Conservation (phyloP, 30 jellyfish, hydroid and myxozoan genomes). For the Aurelia sp. region DNA sequence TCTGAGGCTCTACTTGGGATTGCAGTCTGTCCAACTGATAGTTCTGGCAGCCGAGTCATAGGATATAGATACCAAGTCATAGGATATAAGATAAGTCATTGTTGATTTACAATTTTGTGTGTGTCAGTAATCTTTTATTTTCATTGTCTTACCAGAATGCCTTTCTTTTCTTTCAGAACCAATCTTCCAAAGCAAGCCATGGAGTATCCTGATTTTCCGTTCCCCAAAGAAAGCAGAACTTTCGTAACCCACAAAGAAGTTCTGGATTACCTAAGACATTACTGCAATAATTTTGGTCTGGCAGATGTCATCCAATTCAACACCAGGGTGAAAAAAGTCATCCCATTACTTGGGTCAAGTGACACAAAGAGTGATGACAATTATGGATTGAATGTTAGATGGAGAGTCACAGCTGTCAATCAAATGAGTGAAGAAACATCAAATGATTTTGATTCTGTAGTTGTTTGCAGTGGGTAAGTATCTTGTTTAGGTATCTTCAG, state of each 20-base stretch:
- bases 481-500: neutral
- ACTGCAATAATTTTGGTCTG: conserved; percentile 42
- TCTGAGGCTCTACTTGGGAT: no score
- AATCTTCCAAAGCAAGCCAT: conserved; percentile 84
- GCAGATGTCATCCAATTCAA: conserved; percentile 22
- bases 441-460: conserved; percentile 67
- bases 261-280: conserved; percentile 51
- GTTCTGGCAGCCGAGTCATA: no score
- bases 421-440: conserved; percentile 5
- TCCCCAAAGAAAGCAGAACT: conserved; percentile 55
- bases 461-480: conserved; percentile 88
- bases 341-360: conserved; percentile 17
- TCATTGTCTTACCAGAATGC: no score
- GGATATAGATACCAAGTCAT: no score
- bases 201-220: conserved; percentile 89
- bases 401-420: conserved; percentile 39
- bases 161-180: conserved; percentile 44
- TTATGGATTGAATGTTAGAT: neutral
- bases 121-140: no score
- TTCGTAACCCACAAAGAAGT: conserved; percentile 65
- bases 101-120: no score
- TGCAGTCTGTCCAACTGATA: no score
- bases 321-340: conserved; percentile 45
- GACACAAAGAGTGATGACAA: neutral
- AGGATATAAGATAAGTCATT: no score